Base-by-base conservation (phyloP, 2,113 vertebrate genomes). In the Cyprinus carpio region DNA sequence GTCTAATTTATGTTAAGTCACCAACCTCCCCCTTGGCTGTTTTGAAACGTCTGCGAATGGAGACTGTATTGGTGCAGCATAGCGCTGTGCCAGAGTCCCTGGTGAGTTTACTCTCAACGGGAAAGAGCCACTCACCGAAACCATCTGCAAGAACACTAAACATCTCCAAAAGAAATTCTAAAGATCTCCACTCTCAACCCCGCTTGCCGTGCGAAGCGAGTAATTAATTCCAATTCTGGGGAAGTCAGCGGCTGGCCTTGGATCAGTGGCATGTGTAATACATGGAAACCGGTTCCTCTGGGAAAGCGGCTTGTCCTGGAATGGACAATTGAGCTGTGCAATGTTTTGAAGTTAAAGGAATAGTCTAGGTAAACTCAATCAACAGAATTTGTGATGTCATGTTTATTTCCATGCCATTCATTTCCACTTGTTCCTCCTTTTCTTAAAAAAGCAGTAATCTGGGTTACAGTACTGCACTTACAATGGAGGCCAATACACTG, bases 1-100 rank as follows among this genome's bases (percentile, higher is more conserved):
- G 94, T 93, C 94, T 95, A 95, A 95, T 95, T 95, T 95, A 95
- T 95, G 95, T 95, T 95, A 95, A 95, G 94, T 95, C 93, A 95
- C 93, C 93, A 91, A 92, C 92, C 93, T 94, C 94, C 94, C 94
- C 94, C 92, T 93, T 94, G 93, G 94, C 94, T 94, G 94, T 94
- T 95, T 94, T 95, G 91, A 95, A 93, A 91, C 88, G 89, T 93
- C 78, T 92, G 89, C 90, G 92, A 94, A 94, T 94, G 92, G 92
- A 93, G 92, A 92, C 91, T 90, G 90, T 91, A 89, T 91, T 91
- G 78, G 91, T 89, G 90, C 93, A 92, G 93, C 93, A 93, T 92
- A 90, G 90, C 89, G 91, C 91, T 92, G 93, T 87, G 49, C 90
- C 91, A 91, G 92, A 91, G 92, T 94, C 93, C 93, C 93, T 90